Base-by-base conservation (phyloP, 2,888 invertebrate genomes). In the Selenia dentaria region DNA sequence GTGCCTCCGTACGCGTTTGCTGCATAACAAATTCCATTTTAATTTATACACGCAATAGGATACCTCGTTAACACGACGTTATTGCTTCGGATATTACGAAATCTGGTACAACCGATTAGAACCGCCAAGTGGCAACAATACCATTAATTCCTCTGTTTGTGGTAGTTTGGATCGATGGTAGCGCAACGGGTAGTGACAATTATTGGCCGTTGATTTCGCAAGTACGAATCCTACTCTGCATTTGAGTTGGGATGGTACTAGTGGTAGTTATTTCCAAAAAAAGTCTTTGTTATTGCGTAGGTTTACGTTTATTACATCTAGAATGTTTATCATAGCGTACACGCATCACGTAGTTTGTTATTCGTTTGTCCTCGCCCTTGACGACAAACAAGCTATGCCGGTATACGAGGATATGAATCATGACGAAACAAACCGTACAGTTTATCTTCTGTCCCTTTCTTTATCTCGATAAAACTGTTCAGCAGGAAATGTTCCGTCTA, bases 1-100 rank as follows among this genome's bases (percentile, higher is more conserved):
- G 83, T 83, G 83, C 83, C 76, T 69, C 51, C 54, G 56, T 65
- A 54, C 67, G 71, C 70, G 69, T 69, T 73, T 59, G 66, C 62
- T 70, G 80, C 80, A 80, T 81, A 78, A 77, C 77, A 82, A 8
- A 80, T 80, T 60, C 59, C 56, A 57, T 67, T 64, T 60, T 59
- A 58, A 61, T 59, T 62, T 58, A 42, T 56, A 57, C 43, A 62
- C 46, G 63, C 67, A 61, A 67, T 63, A 62, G 57, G 55, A 59
- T 62, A 55, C 59, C 32, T 57, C 50, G 57, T 57, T 54, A 45
- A 60, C 37, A 66, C 61, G 44, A 49, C 58, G 34, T 57, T 61
- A 47, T 49, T 28, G 20, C 29, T 25, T 12, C 5, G n/a, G n/a
- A n/a, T n/a, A n/a, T n/a, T n/a, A n/a, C n/a, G n/a, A n/a, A n/a